Evolutionary conservation across 2,113 vertebrate genomes (phyloP).

Genomic region (Macquaria australasica): DNA sequence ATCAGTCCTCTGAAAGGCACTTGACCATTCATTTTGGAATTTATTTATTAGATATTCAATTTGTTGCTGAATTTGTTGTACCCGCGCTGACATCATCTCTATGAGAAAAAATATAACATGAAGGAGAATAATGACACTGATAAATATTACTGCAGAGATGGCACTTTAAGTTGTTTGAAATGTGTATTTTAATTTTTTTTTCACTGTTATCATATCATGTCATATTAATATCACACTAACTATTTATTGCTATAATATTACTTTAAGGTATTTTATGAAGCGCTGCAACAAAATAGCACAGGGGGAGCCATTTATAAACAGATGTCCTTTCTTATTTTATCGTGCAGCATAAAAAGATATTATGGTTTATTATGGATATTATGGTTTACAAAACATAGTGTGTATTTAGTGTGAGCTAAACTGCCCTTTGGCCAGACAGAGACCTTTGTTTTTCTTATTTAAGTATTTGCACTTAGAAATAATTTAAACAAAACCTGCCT

Average conservation of each 20-base stretch:
- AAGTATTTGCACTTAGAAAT: background rate
- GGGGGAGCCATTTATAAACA: background rate
- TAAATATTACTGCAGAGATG: constrained; percentile 22
- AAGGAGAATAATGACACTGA: background rate
- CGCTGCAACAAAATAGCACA: background rate
- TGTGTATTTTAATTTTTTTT: background rate
- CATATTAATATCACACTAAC: background rate
- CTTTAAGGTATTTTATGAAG: background rate
- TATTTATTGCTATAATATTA: background rate
- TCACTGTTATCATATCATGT: background rate
- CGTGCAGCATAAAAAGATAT: constrained; percentile 1
- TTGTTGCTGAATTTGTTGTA: background rate
- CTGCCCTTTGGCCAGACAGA: background rate
- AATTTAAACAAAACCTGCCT: background rate
- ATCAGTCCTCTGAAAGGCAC: background rate
- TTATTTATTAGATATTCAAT: background rate
- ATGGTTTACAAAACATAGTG: constrained; percentile 13
- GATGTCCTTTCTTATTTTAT: constrained; percentile 12
- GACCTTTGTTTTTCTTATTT: background rate
- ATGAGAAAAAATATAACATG: background rate
- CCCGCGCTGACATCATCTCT: no score
- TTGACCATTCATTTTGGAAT: background rate
- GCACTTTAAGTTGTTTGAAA: constrained; percentile 8
- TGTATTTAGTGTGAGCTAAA: background rate
- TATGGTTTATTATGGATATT: background rate